Conservation (phyloP, 2,888 invertebrate species). For the Maniola hyperantus region DNA sequence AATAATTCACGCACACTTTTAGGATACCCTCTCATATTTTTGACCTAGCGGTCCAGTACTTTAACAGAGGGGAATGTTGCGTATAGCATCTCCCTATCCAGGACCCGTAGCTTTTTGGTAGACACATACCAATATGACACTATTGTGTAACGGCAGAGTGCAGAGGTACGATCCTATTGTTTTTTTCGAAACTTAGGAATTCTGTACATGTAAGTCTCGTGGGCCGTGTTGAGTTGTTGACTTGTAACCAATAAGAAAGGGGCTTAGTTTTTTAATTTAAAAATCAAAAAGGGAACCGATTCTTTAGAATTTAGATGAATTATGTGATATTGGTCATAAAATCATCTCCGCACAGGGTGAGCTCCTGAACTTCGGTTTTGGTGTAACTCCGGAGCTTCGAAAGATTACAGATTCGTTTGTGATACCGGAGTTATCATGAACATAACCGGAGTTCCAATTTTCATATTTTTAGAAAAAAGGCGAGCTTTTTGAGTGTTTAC, state of each 20-base stretch:
- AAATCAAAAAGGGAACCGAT: not conserved
- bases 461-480: too few relatives aligned
- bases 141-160: conserved; percentile 8
- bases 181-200: conserved; percentile 17
- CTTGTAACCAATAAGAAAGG: not conserved
- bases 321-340: too few relatives aligned
- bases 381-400: too few relatives aligned
- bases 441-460: too few relatives aligned
- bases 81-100: not conserved
- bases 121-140: conserved; percentile 17
- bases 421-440: too few relatives aligned
- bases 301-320: too few relatives aligned
- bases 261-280: not conserved
- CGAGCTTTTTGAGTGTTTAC: too few relatives aligned
- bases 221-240: not conserved
- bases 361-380: too few relatives aligned
- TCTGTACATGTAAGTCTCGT: not conserved
- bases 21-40: not conserved
- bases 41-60: not conserved
- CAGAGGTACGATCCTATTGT: conserved; percentile 5
- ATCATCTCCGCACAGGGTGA: too few relatives aligned
- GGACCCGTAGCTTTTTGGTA: not conserved
- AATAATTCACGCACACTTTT: not conserved
- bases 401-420: too few relatives aligned
- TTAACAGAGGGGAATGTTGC: not conserved